Conservation (phyloP, 1,140 invertebrate species). For the Araneus ventricosus region DNA sequence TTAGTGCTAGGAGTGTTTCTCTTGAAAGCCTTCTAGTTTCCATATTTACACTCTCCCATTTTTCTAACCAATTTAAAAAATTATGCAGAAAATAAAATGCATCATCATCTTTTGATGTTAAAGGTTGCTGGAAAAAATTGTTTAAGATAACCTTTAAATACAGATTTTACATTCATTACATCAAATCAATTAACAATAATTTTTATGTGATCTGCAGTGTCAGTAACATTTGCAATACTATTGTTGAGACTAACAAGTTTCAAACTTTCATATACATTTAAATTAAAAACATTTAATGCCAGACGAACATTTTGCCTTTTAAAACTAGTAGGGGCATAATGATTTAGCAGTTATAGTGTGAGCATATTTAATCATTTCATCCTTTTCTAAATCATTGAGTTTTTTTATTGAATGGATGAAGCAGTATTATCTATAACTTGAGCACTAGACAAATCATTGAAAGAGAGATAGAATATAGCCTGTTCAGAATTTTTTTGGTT, state of each 20-base stretch:
- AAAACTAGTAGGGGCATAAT: conserved; percentile 42
- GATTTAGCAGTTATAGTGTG: conserved; percentile 48
- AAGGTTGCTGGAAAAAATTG: conserved; percentile 53
- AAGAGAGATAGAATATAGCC: conserved; percentile 6
- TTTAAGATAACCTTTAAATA: conserved; percentile 46
- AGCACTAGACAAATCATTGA: neutral
- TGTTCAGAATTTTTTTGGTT: conserved; percentile 38
- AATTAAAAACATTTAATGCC: conserved; percentile 70
- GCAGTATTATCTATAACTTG: neutral
- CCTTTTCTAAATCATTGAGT: conserved; percentile 41
- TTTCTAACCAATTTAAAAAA: conserved; percentile 72
- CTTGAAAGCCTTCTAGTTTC: conserved; percentile 12
- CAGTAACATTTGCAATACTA: neutral
- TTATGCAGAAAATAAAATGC: conserved; percentile 50
- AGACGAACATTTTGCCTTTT: conserved; percentile 75
- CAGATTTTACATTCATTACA: conserved; percentile 71
- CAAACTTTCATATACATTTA: conserved; percentile 51
- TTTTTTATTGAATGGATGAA: conserved; percentile 33
- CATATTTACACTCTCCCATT: conserved; percentile 40
- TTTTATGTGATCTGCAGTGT: conserved; percentile 62
- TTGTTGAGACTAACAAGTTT: conserved; percentile 28
- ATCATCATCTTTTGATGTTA: conserved; percentile 63
- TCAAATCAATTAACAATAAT: conserved; percentile 65
- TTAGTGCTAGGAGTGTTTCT: conserved; percentile 63
- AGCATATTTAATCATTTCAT: conserved; percentile 58